phyloP scores from a whole-genome alignment of 1,140 invertebrate genomes.

The Caenorhabditis tropicalis region DNA sequence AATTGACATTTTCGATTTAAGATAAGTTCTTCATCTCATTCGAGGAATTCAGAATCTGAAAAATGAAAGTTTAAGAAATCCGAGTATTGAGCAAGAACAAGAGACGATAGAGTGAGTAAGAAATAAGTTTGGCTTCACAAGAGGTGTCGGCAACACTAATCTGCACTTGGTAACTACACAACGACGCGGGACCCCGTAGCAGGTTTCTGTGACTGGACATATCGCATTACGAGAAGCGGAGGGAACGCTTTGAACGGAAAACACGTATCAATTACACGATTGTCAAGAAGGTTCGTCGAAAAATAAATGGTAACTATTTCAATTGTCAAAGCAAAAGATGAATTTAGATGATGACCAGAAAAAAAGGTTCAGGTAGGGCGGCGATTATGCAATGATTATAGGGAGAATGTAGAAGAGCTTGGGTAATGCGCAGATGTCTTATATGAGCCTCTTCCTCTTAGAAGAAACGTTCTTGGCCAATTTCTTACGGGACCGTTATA shows the following conservation, averaged over 20 bases:
- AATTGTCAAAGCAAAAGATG: not conserved
- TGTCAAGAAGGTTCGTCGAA: not conserved
- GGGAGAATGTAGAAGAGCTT: constrained; percentile 29
- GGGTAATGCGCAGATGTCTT: constrained; percentile 35
- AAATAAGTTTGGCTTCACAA: constrained; percentile 4
- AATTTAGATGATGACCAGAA: not conserved
- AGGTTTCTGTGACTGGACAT: constrained; percentile 19
- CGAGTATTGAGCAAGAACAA: not conserved
- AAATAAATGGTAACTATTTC: not conserved
- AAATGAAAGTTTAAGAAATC: not conserved
- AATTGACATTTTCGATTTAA: not conserved
- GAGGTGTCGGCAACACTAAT: constrained; percentile 43
- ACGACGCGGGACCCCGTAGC: constrained; percentile 26
- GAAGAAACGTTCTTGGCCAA: not conserved
- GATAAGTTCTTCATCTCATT: not conserved
- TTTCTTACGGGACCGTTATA: constrained; percentile 43
- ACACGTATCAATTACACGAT: constrained; percentile 34
- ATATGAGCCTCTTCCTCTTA: not conserved
- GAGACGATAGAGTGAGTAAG: not conserved
- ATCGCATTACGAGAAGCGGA: constrained; percentile 25
- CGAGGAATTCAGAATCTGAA: not conserved
- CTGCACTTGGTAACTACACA: constrained; percentile 40
- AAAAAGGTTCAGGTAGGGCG: not conserved
- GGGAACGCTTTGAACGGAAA: constrained; percentile 33
- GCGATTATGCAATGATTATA: not conserved